Evolutionary conservation across 92 coral and sea anemone species (phyloP).

Genomic region (Palythoa grandis): DNA sequence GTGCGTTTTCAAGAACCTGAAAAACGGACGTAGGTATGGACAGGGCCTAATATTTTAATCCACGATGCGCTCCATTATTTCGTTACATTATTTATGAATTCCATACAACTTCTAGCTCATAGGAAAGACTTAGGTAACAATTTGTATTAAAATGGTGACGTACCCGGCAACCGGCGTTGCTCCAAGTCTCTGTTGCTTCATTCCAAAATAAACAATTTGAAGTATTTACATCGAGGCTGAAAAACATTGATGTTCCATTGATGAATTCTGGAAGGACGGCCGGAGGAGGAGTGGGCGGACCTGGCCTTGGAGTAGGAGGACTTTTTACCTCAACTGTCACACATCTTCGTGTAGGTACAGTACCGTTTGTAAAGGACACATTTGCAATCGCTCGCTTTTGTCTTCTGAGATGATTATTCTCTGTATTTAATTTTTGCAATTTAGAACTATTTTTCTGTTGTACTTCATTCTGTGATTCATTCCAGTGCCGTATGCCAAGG

Average conservation of each 20-base stretch:
- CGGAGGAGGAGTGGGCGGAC: constrained; percentile 49
- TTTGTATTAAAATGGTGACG: not conserved
- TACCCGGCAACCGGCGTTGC: constrained; percentile 85
- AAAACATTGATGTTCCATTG: constrained; percentile 47
- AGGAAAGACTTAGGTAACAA: not conserved
- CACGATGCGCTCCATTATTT: no score
- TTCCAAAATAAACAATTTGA: constrained; percentile 78
- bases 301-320: constrained; percentile 61
- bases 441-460: not conserved
- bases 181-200: constrained; percentile 69
- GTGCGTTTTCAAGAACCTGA: no score
- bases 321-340: constrained; percentile 53
- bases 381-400: not conserved
- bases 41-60: no score
- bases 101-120: no score
- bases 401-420: not conserved
- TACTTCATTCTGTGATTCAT: constrained; percentile 3
- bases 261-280: constrained; percentile 47
- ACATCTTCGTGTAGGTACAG: constrained; percentile 33
- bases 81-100: no score
- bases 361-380: not conserved
- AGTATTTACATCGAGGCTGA: constrained; percentile 57
- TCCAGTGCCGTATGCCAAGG: not conserved
- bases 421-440: not conserved
- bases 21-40: no score